Conservation (phyloP, 92 coral and sea anemone genomes). For the Palythoa grandiflora region DNA sequence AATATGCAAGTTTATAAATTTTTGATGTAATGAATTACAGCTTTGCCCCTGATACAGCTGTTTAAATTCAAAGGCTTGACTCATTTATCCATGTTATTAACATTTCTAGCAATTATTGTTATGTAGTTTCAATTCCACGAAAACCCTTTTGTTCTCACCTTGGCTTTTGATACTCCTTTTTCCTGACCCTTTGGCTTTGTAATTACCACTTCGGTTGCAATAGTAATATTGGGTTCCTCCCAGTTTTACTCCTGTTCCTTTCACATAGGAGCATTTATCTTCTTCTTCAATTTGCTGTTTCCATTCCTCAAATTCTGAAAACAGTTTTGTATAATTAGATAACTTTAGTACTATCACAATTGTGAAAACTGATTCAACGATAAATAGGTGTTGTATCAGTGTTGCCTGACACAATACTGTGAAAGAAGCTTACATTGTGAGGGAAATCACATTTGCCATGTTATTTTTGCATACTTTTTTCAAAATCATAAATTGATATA, state of each 20-base stretch:
- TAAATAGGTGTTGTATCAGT: background rate
- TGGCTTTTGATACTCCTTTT: conserved; percentile 57
- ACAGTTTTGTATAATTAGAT: background rate
- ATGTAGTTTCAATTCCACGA: background rate
- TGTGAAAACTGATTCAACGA: background rate
- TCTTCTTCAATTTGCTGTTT: conserved; percentile 41
- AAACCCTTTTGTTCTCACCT: conserved; percentile 29
- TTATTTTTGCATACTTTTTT: no score
- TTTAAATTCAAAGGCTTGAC: background rate
- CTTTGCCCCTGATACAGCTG: background rate
- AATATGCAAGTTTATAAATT: background rate
- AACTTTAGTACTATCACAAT: background rate
- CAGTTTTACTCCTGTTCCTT: conserved; percentile 36
- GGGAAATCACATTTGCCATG: no score
- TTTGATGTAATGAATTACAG: background rate
- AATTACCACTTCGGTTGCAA: conserved; percentile 51
- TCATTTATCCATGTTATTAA: background rate
- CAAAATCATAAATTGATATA: no score
- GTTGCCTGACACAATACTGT: no score
- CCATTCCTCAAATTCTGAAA: conserved; percentile 46
- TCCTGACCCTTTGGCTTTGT: conserved; percentile 48
- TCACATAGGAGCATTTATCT: conserved; percentile 23
- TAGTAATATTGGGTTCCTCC: conserved; percentile 39
- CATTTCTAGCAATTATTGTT: background rate
- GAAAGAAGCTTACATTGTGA: no score